A percentile compares a stretch with the other conserved stretches of the same genome.
Evolutionary conservation across 1,140 invertebrate species (phyloP).

Genomic region (Platyura marginata): DNA sequence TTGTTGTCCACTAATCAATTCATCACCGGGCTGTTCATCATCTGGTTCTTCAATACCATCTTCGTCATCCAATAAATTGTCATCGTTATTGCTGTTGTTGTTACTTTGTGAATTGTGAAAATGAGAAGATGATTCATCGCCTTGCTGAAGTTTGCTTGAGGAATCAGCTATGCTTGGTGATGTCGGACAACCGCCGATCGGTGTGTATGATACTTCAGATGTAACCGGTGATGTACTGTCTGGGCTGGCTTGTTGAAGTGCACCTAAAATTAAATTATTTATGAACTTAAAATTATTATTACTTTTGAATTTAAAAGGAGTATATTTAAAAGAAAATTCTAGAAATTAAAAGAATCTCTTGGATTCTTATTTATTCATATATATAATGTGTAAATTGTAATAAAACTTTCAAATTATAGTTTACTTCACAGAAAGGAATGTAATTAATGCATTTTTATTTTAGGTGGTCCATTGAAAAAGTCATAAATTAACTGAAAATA

Average conservation of each 20-base stretch:
- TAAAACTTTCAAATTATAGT: too few species aligned
- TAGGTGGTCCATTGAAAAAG: too few species aligned
- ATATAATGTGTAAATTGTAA: too few species aligned
- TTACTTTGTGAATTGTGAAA: neutral
- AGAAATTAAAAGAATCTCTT: too few species aligned
- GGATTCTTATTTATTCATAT: too few species aligned
- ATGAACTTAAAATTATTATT: too few species aligned
- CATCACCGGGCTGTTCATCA: conserved; percentile 29
- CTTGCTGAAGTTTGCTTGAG: neutral
- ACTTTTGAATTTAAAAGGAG: too few species aligned
- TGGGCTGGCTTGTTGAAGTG: conserved; percentile 54
- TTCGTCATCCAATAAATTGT: neutral
- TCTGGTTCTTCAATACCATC: conserved; percentile 16
- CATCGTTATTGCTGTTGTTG: neutral
- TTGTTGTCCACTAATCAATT: conserved; percentile 30
- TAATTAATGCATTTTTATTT: too few species aligned
- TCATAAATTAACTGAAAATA: too few species aligned
- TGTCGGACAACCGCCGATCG: conserved; percentile 24
- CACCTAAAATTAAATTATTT: too few species aligned
- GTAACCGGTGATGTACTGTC: conserved; percentile 66
- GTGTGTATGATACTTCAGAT: conserved; percentile 44
- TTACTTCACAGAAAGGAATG: too few species aligned
- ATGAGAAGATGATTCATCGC: neutral
- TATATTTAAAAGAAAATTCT: too few species aligned
- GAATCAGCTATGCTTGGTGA: conserved; percentile 10